Base-by-base conservation (phyloP, 2,113 vertebrate species). In the Hydropotes inermis region DNA sequence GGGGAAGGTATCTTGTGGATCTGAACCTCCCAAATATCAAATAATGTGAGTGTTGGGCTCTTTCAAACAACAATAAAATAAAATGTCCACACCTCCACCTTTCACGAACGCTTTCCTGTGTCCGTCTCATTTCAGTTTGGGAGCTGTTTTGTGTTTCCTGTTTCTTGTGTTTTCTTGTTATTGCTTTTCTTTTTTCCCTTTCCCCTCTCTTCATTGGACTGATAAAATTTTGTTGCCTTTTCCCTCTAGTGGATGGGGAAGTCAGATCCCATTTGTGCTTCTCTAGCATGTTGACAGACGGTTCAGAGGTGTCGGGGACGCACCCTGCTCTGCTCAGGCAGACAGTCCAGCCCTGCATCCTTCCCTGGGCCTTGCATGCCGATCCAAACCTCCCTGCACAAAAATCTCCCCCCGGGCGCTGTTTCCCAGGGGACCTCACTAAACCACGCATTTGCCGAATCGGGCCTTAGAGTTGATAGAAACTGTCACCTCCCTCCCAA, bases 221-320 rank as follows among this genome's bases (percentile, higher is more conserved):
- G 25, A 60, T 0, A 54, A 3, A 2, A 16, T 55, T 43, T 5
- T 39, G 43, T 9, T 3, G 3, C 10, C 27, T 54, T 45, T 33
- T 23, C 7, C 61, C 36, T 50, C 19, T 8, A 11, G 47, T 2
- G 6, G 47, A 21, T 43, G 7, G 57, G 57, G 39, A 47, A 70
- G 47, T 47, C n/a, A 7, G 36, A 19, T 64, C 39, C 47, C 33
- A 11, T 7, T 43, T 61, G 12, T 43, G 60, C 19, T 2, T 50
- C 83, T 27, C 43, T 25, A 6, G 43, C 6, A 0, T 16, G 21
- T 39, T n/a, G 81, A 43, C 27, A 89, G 50, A 50, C 1, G 0
- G 12, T 21, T 60, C n/a, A 67, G 0, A 0, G 6, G 30, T 12
- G 12, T 21, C 1, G 12, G 8, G 28, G 45, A 7, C 0, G 11